phyloP scores from a whole-genome alignment of 1,140 invertebrate species.

The Anastrepha obliqua region DNA sequence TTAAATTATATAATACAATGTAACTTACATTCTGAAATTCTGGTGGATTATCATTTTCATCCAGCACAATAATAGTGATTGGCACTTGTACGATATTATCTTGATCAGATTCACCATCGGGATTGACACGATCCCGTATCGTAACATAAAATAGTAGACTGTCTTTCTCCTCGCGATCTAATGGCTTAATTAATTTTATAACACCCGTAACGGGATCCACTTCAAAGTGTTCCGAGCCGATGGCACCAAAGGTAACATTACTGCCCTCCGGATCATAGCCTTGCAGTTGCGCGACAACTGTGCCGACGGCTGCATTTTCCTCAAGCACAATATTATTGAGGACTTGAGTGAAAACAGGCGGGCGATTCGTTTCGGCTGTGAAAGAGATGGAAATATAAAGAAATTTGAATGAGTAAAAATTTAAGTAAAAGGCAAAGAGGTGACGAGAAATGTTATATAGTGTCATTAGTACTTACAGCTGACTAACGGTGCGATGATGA shows the following conservation, averaged over 20 bases:
- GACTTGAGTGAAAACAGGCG: slow-evolving; percentile 82
- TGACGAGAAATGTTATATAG: neutral
- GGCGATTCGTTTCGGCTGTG: slow-evolving; percentile 75
- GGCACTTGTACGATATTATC: slow-evolving; percentile 87
- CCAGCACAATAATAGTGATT: slow-evolving; percentile 87
- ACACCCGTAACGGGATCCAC: slow-evolving; percentile 86
- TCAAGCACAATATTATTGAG: slow-evolving; percentile 84
- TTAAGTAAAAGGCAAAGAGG: neutral
- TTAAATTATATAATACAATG: neutral
- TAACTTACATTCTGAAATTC: slow-evolving; percentile 83
- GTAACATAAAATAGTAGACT: slow-evolving; percentile 68
- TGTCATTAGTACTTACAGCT: slow-evolving; percentile 26
- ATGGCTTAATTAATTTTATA: slow-evolving; percentile 84
- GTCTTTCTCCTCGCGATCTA: slow-evolving; percentile 87
- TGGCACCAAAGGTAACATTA: slow-evolving; percentile 81
- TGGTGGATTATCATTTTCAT: slow-evolving; percentile 92
- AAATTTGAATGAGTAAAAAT: neutral
- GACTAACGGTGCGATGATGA: slow-evolving; percentile 26
- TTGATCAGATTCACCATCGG: slow-evolving; percentile 77
- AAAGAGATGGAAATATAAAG: neutral
- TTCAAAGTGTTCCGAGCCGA: slow-evolving; percentile 86
- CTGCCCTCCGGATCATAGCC: slow-evolving; percentile 88
- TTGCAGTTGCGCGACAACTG: slow-evolving; percentile 84
- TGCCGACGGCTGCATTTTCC: slow-evolving; percentile 86
- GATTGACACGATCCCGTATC: slow-evolving; percentile 79